A percentile compares a stretch with the other conserved stretches of the same genome.
phyloP scores from a whole-genome alignment of 2,888 invertebrate species.

The Volucella zonaria region DNA sequence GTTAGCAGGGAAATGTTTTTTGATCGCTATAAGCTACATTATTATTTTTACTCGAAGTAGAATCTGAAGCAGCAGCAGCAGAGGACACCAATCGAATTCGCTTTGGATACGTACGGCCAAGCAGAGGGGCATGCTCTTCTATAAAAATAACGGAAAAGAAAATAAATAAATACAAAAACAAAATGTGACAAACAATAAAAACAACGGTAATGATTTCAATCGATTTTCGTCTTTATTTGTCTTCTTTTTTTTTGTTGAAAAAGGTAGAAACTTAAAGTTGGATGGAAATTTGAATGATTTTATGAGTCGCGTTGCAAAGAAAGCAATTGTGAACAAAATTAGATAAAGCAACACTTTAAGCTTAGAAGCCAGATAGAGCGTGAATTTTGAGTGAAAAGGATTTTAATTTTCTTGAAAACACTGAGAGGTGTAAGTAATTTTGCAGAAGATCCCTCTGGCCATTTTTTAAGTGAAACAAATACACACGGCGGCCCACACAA shows the following conservation, averaged over 20 bases:
- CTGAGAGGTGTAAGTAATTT: too few relatives aligned
- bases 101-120: constrained; percentile 82
- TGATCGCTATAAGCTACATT: constrained; percentile 75
- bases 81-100: constrained; percentile 75
- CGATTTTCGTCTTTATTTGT: neutral
- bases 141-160: constrained; percentile 78
- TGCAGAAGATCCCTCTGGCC: too few relatives aligned
- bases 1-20: constrained; percentile 76
- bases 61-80: constrained; percentile 75
- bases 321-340: neutral
- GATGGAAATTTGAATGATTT: neutral
- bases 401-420: too few relatives aligned
- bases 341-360: constrained; percentile 26
- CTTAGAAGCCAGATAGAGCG: neutral
- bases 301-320: neutral
- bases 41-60: constrained; percentile 75
- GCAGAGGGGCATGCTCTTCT: constrained; percentile 84
- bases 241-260: neutral
- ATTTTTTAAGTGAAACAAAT: too few relatives aligned
- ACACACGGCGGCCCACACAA: too few relatives aligned
- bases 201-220: constrained; percentile 22
- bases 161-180: constrained; percentile 76
- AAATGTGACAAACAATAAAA: constrained; percentile 75
- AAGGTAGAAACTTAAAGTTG: constrained; percentile 13
- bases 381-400: too few relatives aligned